Evolutionary conservation across 2,113 vertebrate genomes (phyloP), one percentile per base, ranked within the genome.

Genomic region (Cariama cristata): DNA sequence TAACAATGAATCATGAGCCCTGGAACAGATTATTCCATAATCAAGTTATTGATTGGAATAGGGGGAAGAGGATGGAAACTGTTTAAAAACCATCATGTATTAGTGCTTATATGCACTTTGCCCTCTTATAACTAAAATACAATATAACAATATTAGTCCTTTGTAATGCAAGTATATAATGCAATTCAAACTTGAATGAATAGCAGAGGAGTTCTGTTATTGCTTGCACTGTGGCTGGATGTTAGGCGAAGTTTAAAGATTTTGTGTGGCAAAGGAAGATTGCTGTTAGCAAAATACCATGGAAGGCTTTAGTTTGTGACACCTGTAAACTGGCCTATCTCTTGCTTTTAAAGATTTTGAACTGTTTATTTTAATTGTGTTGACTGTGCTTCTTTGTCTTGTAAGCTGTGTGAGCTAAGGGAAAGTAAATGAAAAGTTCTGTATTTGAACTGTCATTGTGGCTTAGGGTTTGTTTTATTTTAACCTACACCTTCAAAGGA

Each of bases 401-500:
- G 20, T 21, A 67, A 45, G 24, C n/a, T 23, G 2, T 33, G 45
- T 66, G 58, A 83, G 32, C 28, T 45, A 28, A 67, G 21, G 42
- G 52, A n/a, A 86, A 86, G 44, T 24, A 83, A 84, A 77, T 28
- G 1, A 16, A 4, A 30, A 74, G 21, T 52, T 95, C 42, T 63
- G 15, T 63, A 19, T 92, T 83, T 90, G 32, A 90, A 8, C 17
- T 62, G 32, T 64, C 12, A 50, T 59, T 55, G 7, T 60, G 40
- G 24, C 69, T 91, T 44, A 62, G 35, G 21, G 12, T 86, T 93
- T 92, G 64, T 67, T 92, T 90, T 87, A 50, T 62, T 93, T 86
- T 67, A 88, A 85, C 73, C 66, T 83, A 40, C 18, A 55, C 16
- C n/a, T 93, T 91, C 88, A 85, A 91, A 93, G 76, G 56, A 91